A percentile compares a stretch with the other conserved stretches of the same genome.
Conservation (phyloP, 2,888 invertebrate genomes). For the Epinotia ramella region DNA sequence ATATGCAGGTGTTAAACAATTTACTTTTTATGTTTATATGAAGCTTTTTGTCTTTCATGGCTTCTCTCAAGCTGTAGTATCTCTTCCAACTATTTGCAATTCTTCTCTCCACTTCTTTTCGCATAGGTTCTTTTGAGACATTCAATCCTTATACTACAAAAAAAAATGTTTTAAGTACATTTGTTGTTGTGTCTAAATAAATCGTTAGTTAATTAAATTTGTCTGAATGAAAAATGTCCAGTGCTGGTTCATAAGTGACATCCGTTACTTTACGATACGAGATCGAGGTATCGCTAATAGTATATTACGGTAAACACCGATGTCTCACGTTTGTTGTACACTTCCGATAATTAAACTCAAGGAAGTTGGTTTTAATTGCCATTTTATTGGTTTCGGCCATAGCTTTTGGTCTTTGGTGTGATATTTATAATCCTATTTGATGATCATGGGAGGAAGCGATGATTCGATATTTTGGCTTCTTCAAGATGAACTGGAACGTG, state of each 20-base stretch:
- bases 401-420: slow-evolving; percentile 33
- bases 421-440: slow-evolving; percentile 37
- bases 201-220: slow-evolving; percentile 10
- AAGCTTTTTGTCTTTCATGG: too few relatives aligned
- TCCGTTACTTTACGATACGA: slow-evolving; percentile 51
- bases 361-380: slow-evolving; percentile 50
- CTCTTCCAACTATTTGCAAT: too few relatives aligned
- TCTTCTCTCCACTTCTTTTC: too few relatives aligned
- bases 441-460: slow-evolving; percentile 28
- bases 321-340: slow-evolving; percentile 61
- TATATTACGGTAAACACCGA: slow-evolving; percentile 56
- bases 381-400: slow-evolving; percentile 47
- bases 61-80: too few relatives aligned
- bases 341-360: slow-evolving; percentile 58
- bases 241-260: slow-evolving; percentile 43
- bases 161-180: neutral
- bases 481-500: slow-evolving; percentile 3
- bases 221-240: slow-evolving; percentile 23
- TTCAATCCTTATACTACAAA: neutral
- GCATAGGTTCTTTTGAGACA: too few relatives aligned
- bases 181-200: neutral
- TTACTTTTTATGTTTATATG: too few relatives aligned
- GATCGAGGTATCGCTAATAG: slow-evolving; percentile 49
- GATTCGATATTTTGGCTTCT: slow-evolving; percentile 25
- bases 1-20: too few relatives aligned